Evolutionary conservation across 2,113 vertebrate species (phyloP), one percentile per base, ranked within the genome.

Genomic region (Grammomys dolichurus): DNA sequence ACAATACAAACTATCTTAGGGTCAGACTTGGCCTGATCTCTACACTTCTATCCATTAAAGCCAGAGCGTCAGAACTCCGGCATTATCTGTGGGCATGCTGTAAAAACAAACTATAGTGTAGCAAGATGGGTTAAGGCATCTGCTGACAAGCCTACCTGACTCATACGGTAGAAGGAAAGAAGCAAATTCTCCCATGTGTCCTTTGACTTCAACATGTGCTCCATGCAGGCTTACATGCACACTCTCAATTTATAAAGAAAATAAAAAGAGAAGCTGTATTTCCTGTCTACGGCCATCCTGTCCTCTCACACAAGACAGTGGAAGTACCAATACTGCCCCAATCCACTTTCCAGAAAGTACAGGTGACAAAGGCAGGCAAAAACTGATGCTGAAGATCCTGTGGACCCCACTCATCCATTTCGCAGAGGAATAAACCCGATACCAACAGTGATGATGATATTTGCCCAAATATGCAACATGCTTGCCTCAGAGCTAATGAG

Each of bases 31-130:
- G 4, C 60, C 7, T 31, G n/a, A 63, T 26, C 13, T 31, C 58
- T 46, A 46, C 26, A 46, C 36, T n/a, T 87, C 76, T 87, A 58
- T 24, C 92, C n/a, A 90, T 82, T 67, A 80, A 95, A 93, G 51
- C 8, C 72, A 94, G 56, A 54, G 87, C 28, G 60, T 63, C 43
- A 54, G 43, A 90, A 85, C 48, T 69, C 56, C 46, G 48, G 46
- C 56, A 78, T 77, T 76, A 28, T 67, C 28, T 73, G 20, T 87
- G 22, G 46, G n/a, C 60, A 43, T 63, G 40, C 4, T 7, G 56
- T 72, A 33, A 70, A 72, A 72, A 16, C 2, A n/a, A 78, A 13
- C 6, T 56, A 58, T 40, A 84, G 40, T 60, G 24, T 8, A 63
- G 10, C 5, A 60, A 40, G 36, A 26, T 26, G 2, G 36, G 22